Evolutionary conservation across 2,113 vertebrate genomes (phyloP), one percentile per base, ranked within the genome.

Genomic region (Microtus richardsoni): DNA sequence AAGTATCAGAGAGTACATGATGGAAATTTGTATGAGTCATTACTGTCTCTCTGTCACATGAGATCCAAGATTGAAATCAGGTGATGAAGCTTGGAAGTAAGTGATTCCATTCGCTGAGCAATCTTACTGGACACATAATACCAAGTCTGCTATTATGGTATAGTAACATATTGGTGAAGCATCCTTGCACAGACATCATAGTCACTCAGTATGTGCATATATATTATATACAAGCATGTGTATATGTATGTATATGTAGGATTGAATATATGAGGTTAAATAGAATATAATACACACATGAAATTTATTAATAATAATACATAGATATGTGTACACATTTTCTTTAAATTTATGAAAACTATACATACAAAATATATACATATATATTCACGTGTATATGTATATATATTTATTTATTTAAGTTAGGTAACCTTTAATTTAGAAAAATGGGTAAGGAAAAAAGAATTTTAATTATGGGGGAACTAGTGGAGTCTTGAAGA

Each of bases 181-280:
- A 0, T 12, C 0, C 0, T 33, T 82, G 41, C 10, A 41, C 52
- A 5, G 5, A 2, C 1, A 0, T 71, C 36, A 71, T n/a, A 52
- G 8, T 66, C 8, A 71, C 1, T 41, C 2, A 36, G 7, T 12
- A 49, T 49, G 49, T 49, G 11, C 49, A 49, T 49, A 49, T 49
- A 49, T 49, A 49, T 49, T 49, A 30, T 54, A 77, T 4, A 19
- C 17, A 58, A 58, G 54, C 54, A 19, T 19, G 54, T 80, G 2
- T 21, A 12, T 82, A 49, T 41, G 3, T 62, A 8, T 64, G 73
- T 12, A 19, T 44, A 44, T 64, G 44, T 33, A 30, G 5, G 2
- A 2, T n/a, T 64, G 4, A 44, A 47, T 68, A 21, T 47, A 33
- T 85, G 22, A 47, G 10, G 22, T 28, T 83, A 28, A 60, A 41